Percentiles rank a stretch among this genome's conserved stretches.
Evolutionary conservation across 2,113 vertebrate species (phyloP).

Genomic region (Lethenteron camtschaticum): DNA sequence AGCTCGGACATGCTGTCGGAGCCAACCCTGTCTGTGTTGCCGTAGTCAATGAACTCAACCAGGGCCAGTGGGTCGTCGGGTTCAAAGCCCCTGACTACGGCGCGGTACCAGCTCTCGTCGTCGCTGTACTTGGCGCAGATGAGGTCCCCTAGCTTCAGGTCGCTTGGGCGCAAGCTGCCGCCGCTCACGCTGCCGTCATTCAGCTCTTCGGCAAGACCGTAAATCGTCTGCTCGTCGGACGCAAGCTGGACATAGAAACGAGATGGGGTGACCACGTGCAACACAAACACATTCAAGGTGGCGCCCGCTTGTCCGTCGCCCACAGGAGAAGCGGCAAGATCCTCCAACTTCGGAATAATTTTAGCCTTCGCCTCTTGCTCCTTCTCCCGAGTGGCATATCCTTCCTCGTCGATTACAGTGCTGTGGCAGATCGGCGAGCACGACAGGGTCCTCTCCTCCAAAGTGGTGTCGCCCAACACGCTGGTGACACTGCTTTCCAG

Average conservation of each 20-base stretch:
- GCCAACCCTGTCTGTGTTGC: neutral
- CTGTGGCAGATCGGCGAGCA: too few relatives aligned
- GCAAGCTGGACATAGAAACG: neutral
- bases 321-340: neutral
- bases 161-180: too few relatives aligned
- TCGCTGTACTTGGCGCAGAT: neutral
- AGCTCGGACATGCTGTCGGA: neutral
- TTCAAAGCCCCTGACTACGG: neutral
- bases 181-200: neutral
- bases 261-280: neutral
- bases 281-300: constrained; percentile 1
- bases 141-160: too few relatives aligned
- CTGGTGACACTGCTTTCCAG: too few relatives aligned
- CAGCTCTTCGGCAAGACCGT: neutral
- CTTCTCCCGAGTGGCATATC: too few relatives aligned
- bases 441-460: too few relatives aligned
- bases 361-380: neutral
- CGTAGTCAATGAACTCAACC: neutral
- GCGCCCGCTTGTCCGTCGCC: neutral
- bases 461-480: too few relatives aligned
- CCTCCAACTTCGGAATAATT: neutral
- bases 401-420: too few relatives aligned
- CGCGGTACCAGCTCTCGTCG: neutral
- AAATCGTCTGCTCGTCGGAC: neutral
- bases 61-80: neutral